Percentiles rank a stretch among this genome's conserved stretches.
Evolutionary conservation across 2,113 vertebrate genomes (phyloP).

Genomic region (Istiophorus platypterus): DNA sequence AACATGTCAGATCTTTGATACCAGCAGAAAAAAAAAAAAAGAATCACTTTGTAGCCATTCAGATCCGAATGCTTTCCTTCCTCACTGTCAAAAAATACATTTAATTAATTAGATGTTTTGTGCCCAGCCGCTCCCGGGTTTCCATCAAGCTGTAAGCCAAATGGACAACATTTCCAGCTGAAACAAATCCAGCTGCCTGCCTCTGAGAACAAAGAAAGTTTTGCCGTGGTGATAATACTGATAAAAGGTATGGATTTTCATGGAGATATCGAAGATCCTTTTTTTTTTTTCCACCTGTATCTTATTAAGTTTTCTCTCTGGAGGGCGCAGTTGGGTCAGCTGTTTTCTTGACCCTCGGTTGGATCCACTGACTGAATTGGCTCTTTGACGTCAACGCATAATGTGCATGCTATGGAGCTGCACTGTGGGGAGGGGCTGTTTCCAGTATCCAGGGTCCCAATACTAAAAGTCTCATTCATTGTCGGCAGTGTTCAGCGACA

Average conservation of each 20-base stretch:
- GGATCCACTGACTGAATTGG: not conserved
- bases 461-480: not conserved
- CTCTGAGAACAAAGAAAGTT: not conserved
- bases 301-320: not conserved
- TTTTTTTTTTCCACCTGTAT: conserved; percentile 7
- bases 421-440: not conserved
- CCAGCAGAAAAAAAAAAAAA: not conserved
- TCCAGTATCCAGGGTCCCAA: not conserved
- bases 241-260: conserved; percentile 42
- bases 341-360: not conserved
- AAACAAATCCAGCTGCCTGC: conserved; percentile 24
- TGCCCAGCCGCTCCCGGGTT: conserved; percentile 17
- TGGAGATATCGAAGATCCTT: conserved; percentile 11
- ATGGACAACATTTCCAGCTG: conserved; percentile 25
- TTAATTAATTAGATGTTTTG: conserved; percentile 44
- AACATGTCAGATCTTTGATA: conserved; percentile 61
- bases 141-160: conserved; percentile 35
- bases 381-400: not conserved
- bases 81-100: conserved; percentile 33
- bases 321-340: not conserved
- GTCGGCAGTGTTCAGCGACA: too few relatives aligned
- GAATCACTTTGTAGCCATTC: conserved; percentile 27
- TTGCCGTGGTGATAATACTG: conserved; percentile 19
- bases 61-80: conserved; percentile 17
- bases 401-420: not conserved